Evolutionary conservation across 2,888 invertebrate genomes (phyloP).

Genomic region (Caenorhabditis wallacei): DNA sequence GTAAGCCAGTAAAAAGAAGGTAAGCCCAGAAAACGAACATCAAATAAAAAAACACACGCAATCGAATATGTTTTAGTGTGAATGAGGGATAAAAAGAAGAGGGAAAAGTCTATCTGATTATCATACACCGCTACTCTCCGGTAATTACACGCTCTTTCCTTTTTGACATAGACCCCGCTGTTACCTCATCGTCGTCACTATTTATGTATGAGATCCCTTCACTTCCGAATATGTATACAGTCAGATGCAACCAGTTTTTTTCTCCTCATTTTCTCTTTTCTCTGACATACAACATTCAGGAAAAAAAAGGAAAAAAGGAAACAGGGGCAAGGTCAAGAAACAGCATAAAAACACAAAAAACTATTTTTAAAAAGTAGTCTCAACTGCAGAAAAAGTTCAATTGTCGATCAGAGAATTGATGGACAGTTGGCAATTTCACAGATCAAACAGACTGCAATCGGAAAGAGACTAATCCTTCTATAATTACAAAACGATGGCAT

Average conservation of each 20-base stretch:
- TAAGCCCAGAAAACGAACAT: conserved; percentile 42
- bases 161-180: conserved; percentile 6
- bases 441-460: conserved; percentile 5
- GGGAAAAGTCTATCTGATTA: conserved; percentile 49
- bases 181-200: conserved; percentile 63
- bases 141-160: conserved; percentile 42
- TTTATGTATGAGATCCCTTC: conserved; percentile 53
- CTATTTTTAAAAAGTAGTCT: background rate
- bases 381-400: background rate
- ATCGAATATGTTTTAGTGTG: conserved; percentile 32
- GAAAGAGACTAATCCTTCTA: conserved; percentile 43
- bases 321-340: conserved; percentile 20
- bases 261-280: conserved; percentile 21
- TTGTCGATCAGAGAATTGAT: conserved; percentile 3
- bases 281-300: conserved; percentile 23
- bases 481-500: conserved; percentile 41
- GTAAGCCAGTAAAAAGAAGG: conserved; percentile 26
- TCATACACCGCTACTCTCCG: conserved; percentile 39
- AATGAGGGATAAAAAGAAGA: conserved; percentile 30
- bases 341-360: background rate
- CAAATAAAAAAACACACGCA: conserved; percentile 40
- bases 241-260: conserved; percentile 58
- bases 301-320: conserved; percentile 6
- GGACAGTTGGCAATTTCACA: conserved; percentile 22
- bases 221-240: conserved; percentile 59